Evolutionary conservation across 2,113 vertebrate species (phyloP).

Genomic region (Syngnathus typhle): DNA sequence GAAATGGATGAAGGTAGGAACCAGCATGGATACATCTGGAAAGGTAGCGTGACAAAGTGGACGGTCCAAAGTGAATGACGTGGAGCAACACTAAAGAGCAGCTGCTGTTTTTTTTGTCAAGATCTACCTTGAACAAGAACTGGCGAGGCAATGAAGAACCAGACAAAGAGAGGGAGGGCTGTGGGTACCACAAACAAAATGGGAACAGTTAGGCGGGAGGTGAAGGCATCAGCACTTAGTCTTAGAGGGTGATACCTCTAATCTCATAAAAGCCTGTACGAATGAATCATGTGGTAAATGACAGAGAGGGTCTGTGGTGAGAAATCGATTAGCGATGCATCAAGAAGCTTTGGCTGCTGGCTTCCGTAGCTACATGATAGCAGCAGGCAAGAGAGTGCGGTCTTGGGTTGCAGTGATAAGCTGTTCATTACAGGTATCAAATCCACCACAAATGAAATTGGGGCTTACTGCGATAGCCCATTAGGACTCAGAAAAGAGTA

Average conservation of each 20-base stretch:
- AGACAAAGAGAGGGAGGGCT: conserved; percentile 4
- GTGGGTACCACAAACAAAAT: conserved; percentile 13
- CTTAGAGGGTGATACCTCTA: conserved; percentile 49
- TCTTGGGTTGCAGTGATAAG: conserved; percentile 58
- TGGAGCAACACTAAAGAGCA: too few species aligned
- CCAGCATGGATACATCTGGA: conserved; percentile 2
- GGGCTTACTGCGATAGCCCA: conserved; percentile 47
- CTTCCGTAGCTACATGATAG: conserved; percentile 57
- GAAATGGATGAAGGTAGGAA: neutral
- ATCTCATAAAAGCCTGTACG: conserved; percentile 41
- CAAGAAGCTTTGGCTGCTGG: conserved; percentile 32
- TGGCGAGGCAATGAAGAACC: neutral
- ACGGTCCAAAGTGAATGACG: neutral
- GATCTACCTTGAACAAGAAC: neutral
- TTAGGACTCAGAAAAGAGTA: conserved; percentile 30
- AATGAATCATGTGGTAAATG: conserved; percentile 62
- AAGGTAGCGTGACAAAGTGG: neutral
- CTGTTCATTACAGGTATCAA: conserved; percentile 55
- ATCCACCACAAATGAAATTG: conserved; percentile 52
- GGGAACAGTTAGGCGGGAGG: conserved; percentile 33
- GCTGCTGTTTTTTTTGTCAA: neutral
- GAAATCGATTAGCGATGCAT: conserved; percentile 50
- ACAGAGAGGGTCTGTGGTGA: conserved; percentile 29
- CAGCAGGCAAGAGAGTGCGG: conserved; percentile 20
- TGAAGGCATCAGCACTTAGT: conserved; percentile 43